A percentile compares a stretch with the other conserved stretches of the same genome.
Conservation (phyloP, 1,140 invertebrate species). For the Pogonomyrmex barbatus region DNA sequence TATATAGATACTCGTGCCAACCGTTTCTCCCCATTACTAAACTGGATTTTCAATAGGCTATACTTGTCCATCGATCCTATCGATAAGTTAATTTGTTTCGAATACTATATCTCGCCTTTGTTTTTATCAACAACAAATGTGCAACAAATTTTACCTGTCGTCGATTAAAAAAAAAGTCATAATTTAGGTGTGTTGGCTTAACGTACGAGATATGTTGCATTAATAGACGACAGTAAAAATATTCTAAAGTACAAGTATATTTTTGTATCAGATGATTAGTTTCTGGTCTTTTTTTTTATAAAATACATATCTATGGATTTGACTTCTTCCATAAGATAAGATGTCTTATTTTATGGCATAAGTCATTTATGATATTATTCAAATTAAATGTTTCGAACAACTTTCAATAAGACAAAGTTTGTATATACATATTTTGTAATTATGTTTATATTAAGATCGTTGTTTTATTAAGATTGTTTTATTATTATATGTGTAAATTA, state of each 20-base stretch:
- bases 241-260: background rate
- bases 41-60: conserved; percentile 81
- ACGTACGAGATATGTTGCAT: background rate
- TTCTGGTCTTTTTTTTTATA: background rate
- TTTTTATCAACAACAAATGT: background rate
- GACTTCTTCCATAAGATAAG: conserved; percentile 29
- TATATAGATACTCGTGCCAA: conserved; percentile 74
- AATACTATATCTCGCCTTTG: background rate
- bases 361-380: conserved; percentile 17
- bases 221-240: conserved; percentile 12
- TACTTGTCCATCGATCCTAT: conserved; percentile 76
- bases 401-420: conserved; percentile 37
- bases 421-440: conserved; percentile 30
- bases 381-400: background rate
- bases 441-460: conserved; percentile 34
- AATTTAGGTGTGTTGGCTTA: background rate
- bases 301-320: conserved; percentile 24
- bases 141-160: background rate
- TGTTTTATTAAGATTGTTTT: conserved; percentile 46
- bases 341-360: conserved; percentile 51
- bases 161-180: conserved; percentile 28
- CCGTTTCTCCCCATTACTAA: conserved; percentile 81
- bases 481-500: conserved; percentile 28
- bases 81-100: conserved; percentile 36
- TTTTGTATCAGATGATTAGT: conserved; percentile 5